Percentiles rank a stretch among this genome's conserved stretches.
Evolutionary conservation across 1,140 invertebrate species (phyloP).

Genomic region (Paraescarpia echinospica): DNA sequence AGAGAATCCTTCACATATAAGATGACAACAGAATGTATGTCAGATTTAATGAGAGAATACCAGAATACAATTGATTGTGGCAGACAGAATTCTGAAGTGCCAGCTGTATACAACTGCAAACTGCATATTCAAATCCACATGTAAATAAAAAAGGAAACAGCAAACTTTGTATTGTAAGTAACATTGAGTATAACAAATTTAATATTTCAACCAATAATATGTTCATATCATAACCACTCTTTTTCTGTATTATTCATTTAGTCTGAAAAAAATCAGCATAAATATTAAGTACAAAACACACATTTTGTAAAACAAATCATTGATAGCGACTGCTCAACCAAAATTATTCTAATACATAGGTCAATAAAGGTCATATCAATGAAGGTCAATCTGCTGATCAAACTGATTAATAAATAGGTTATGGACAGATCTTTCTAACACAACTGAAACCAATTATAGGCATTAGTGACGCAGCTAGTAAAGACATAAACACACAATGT

Average conservation of each 20-base stretch:
- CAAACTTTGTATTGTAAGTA: no score
- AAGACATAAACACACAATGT: not conserved
- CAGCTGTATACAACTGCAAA: not conserved
- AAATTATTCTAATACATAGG: not conserved
- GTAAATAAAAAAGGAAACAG: no score
- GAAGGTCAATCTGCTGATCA: no score
- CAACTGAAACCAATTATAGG: no score
- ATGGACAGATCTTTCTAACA: no score
- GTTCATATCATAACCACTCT: no score
- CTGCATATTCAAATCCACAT: no score
- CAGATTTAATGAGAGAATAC: not conserved
- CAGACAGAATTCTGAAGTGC: not conserved
- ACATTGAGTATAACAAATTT: no score
- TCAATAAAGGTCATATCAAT: not conserved
- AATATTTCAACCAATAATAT: no score
- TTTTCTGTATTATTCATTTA: not conserved
- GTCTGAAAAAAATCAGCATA: not conserved
- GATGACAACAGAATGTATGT: not conserved
- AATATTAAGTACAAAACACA: not conserved
- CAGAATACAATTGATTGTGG: not conserved
- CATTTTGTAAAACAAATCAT: not conserved
- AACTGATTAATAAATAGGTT: no score
- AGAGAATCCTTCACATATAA: not conserved
- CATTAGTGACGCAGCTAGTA: no score
- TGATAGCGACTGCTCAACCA: not conserved